Evolutionary conservation across 1,140 invertebrate species (phyloP).

Genomic region (Pogonus chalceus): DNA sequence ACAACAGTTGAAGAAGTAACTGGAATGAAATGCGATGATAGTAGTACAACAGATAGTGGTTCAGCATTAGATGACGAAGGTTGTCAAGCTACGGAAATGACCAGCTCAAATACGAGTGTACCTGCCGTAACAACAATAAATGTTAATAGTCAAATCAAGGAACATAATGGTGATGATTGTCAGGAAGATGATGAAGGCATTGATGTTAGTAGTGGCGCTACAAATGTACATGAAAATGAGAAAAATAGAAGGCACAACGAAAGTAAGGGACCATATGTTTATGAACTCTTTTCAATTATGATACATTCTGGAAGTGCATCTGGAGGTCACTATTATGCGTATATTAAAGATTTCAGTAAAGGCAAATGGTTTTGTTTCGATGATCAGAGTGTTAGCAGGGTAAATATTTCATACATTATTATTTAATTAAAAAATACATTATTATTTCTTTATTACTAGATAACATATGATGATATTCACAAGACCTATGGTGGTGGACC

Average conservation of each 20-base stretch:
- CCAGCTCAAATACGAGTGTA: conserved; percentile 10
- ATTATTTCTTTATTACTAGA: conserved; percentile 37
- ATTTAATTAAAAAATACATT: not conserved
- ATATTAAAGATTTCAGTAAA: conserved; percentile 78
- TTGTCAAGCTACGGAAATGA: conserved; percentile 35
- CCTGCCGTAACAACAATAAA: not conserved
- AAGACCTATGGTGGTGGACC: conserved; percentile 75
- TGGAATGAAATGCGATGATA: conserved; percentile 49
- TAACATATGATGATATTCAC: conserved; percentile 71
- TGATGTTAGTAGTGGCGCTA: conserved; percentile 43
- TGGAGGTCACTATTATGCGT: conserved; percentile 90
- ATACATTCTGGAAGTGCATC: conserved; percentile 86
- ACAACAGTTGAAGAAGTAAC: conserved; percentile 35
- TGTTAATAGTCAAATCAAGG: conserved; percentile 26
- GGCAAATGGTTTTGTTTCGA: conserved; percentile 76
- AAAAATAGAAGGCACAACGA: conserved; percentile 38
- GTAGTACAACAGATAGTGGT: conserved; percentile 58
- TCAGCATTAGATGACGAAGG: conserved; percentile 57
- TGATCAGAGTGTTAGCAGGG: conserved; percentile 60
- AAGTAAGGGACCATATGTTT: conserved; percentile 61
- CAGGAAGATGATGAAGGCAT: conserved; percentile 56
- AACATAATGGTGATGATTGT: conserved; percentile 28
- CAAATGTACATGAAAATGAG: conserved; percentile 38
- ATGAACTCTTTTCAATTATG: conserved; percentile 89
- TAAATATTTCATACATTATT: conserved; percentile 29